A percentile compares a stretch with the other conserved stretches of the same genome.
Evolutionary conservation across 2,888 invertebrate species (phyloP).

Genomic region (Cephus pygmeus): DNA sequence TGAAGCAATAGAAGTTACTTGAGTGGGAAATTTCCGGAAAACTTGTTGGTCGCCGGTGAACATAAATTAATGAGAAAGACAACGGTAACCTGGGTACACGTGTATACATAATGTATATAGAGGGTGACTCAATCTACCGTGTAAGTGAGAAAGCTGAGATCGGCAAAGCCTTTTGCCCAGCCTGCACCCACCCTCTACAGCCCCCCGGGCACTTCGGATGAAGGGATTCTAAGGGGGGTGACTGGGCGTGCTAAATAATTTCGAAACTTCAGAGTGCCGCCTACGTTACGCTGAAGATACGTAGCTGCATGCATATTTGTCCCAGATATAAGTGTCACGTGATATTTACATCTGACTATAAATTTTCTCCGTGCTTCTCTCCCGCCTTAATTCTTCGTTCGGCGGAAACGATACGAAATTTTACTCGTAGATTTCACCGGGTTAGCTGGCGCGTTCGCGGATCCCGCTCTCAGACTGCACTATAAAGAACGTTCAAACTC

Average conservation of each 20-base stretch:
- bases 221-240: slow-evolving; percentile 20
- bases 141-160: not conserved
- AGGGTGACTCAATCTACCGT: not conserved
- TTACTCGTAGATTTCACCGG: not conserved
- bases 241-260: slow-evolving; percentile 27
- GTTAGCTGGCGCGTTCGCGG: not conserved
- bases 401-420: not conserved
- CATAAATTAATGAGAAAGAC: slow-evolving; percentile 41
- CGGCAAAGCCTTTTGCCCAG: not conserved
- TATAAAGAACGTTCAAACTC: slow-evolving; percentile 3
- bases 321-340: not conserved
- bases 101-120: not conserved
- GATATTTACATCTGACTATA: not conserved
- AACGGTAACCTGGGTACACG: slow-evolving; percentile 13
- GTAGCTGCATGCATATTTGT: not conserved
- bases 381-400: not conserved
- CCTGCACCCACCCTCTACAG: not conserved
- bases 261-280: slow-evolving; percentile 2
- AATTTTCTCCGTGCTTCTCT: not conserved
- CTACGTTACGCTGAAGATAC: not conserved
- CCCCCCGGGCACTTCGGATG: not conserved
- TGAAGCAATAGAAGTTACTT: slow-evolving; percentile 7
- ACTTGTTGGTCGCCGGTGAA: slow-evolving; percentile 5
- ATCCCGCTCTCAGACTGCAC: not conserved
- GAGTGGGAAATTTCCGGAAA: not conserved